Percentiles rank a stretch among this genome's conserved stretches.
These are phyloP conservation scores for Palythoa caribaeorum DNA, from an alignment of 92 coral and sea anemone species.

Conservation along the genomic window DNA sequence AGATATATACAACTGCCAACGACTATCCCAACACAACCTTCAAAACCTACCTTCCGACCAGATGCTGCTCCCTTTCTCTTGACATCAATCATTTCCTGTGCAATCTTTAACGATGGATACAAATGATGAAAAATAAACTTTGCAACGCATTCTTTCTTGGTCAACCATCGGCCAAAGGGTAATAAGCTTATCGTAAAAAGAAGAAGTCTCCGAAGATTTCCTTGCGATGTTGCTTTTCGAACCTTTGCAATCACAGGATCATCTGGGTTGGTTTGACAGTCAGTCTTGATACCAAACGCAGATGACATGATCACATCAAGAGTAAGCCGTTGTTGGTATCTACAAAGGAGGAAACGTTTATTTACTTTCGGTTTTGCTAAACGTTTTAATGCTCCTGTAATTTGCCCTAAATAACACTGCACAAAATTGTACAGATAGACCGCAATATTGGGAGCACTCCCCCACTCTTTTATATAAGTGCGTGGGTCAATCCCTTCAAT, in stretches of 20 bases:
- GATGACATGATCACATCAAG: constrained; percentile 51
- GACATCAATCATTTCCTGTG: constrained; percentile 31
- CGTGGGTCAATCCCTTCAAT: too few species aligned
- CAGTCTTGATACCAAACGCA: constrained; percentile 68
- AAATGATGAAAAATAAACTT: constrained; percentile 6
- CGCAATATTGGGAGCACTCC: neutral
- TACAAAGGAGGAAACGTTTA: neutral
- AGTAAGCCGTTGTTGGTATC: constrained; percentile 63
- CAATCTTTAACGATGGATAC: neutral
- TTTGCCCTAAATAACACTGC: neutral
- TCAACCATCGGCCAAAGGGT: constrained; percentile 36
- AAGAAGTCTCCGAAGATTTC: neutral
- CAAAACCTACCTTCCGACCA: constrained; percentile 2
- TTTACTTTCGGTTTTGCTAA: neutral
- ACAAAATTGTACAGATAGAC: neutral
- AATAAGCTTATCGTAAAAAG: neutral
- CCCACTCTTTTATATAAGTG: too few species aligned
- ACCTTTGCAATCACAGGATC: constrained; percentile 65
- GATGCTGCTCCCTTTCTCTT: constrained; percentile 31
- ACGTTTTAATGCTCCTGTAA: neutral
- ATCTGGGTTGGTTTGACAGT: constrained; percentile 70
- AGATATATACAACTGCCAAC: neutral
- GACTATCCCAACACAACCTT: neutral
- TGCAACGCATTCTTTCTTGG: neutral
- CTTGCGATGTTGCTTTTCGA: constrained; percentile 27